A percentile compares a stretch with the other conserved stretches of the same genome.
Conservation (phyloP, 2,888 invertebrate genomes). For the Exocentrus adspersus region DNA sequence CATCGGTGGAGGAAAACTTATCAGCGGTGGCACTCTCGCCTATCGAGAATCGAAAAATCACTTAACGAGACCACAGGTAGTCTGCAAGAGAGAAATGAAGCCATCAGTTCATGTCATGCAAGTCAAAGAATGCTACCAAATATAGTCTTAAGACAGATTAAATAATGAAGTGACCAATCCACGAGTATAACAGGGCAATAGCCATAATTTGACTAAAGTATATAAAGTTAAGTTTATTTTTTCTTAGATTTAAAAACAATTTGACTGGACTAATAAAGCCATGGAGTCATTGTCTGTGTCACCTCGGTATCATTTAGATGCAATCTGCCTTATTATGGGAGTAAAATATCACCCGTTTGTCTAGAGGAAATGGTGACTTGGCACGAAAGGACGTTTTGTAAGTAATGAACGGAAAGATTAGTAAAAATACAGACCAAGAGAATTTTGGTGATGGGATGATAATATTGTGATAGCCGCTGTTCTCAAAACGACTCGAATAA, state of each 20-base stretch:
- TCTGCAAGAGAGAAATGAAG: slow-evolving; percentile 45
- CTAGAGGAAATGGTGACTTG: slow-evolving; percentile 55
- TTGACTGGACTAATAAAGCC: too few species aligned
- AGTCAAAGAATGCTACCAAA: slow-evolving; percentile 49
- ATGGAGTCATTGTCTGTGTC: slow-evolving; percentile 50
- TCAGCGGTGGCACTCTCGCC: not conserved
- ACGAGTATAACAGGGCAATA: too few species aligned
- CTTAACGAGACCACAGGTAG: slow-evolving; percentile 25
- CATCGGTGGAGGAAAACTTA: slow-evolving; percentile 5
- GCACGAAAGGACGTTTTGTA: slow-evolving; percentile 54
- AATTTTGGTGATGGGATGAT: too few species aligned
- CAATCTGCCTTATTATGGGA: slow-evolving; percentile 57
- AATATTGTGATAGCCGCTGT: too few species aligned
- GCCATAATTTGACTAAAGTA: too few species aligned
- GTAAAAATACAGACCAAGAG: too few species aligned
- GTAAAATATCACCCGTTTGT: slow-evolving; percentile 57
- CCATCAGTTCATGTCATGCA: slow-evolving; percentile 47
- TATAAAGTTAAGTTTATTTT: too few species aligned
- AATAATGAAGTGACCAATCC: too few species aligned
- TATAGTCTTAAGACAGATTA: too few species aligned
- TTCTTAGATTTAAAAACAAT: too few species aligned
- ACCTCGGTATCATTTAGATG: slow-evolving; percentile 56
- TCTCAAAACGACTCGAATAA: too few species aligned
- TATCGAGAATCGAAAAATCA: slow-evolving; percentile 1
- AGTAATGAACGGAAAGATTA: too few species aligned